Percentiles rank a stretch among this genome's conserved stretches.
These are phyloP conservation scores for Melanotus villosus DNA, from an alignment of 2,888 invertebrate species.

Conservation along the genomic window DNA sequence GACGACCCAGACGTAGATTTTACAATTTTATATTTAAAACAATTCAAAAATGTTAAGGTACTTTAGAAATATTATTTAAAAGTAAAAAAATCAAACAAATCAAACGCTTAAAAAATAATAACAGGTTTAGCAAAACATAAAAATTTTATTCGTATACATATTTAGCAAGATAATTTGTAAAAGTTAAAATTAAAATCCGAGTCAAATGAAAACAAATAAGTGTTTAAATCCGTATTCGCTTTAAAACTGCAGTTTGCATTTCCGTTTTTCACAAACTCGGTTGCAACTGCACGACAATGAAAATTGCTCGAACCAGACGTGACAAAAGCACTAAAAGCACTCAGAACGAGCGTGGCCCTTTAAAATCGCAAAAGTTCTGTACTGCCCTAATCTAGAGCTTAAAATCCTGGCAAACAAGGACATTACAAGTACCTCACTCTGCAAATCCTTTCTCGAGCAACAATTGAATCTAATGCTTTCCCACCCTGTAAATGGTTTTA, in stretches of 20 bases:
- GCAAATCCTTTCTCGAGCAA: constrained; percentile 31
- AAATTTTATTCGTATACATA: too few relatives aligned
- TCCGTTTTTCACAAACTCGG: neutral
- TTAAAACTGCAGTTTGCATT: constrained; percentile 5
- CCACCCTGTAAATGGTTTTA: constrained; percentile 35
- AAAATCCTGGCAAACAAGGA: constrained; percentile 41
- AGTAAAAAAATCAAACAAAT: too few relatives aligned
- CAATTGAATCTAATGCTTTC: constrained; percentile 38
- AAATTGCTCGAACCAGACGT: constrained; percentile 6
- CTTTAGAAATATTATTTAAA: too few relatives aligned
- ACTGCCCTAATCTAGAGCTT: constrained; percentile 36
- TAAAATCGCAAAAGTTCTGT: constrained; percentile 32
- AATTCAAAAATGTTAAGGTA: too few relatives aligned
- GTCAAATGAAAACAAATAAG: too few relatives aligned
- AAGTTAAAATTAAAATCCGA: too few relatives aligned
- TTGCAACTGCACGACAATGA: neutral
- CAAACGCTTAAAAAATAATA: too few relatives aligned
- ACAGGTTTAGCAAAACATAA: too few relatives aligned
- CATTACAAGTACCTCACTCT: constrained; percentile 28
- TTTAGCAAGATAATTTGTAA: too few relatives aligned
- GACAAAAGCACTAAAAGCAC: constrained; percentile 37
- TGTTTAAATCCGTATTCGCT: too few relatives aligned
- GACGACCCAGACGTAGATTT: too few relatives aligned
- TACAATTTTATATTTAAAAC: too few relatives aligned
- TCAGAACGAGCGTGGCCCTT: constrained; percentile 27